Percentiles rank a stretch among this genome's conserved stretches.
phyloP scores from a whole-genome alignment of 2,888 invertebrate genomes.

The Lasioglossum morio region DNA sequence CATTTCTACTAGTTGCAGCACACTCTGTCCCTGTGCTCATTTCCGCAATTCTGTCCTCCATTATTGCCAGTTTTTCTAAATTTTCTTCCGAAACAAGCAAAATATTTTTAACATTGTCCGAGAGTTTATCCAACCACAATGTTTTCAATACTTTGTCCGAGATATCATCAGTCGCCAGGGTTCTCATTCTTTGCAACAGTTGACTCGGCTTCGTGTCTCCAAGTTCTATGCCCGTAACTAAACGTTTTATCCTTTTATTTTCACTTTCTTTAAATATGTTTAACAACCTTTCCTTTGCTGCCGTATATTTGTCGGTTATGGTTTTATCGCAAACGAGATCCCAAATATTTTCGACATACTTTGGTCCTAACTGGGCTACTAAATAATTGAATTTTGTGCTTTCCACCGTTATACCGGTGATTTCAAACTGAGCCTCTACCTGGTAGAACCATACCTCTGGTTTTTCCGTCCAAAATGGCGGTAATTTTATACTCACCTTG shows the following conservation, averaged over 20 bases:
- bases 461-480: neutral
- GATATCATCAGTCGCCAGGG: conserved; percentile 10
- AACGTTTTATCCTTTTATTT: conserved; percentile 9
- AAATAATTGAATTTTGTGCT: neutral
- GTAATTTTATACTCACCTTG: too few species aligned
- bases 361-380: neutral
- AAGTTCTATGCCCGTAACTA: conserved; percentile 7
- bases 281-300: neutral
- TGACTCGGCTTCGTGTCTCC: conserved; percentile 11
- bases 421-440: neutral
- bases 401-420: neutral
- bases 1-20: neutral
- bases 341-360: conserved; percentile 1
- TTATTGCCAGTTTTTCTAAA: too few species aligned
- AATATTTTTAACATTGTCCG: conserved; percentile 11
- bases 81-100: too few species aligned
- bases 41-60: neutral
- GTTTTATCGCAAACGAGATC: neutral
- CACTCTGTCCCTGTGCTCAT: neutral
- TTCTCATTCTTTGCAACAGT: conserved; percentile 6
- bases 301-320: neutral
- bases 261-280: conserved; percentile 3
- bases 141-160: conserved; percentile 9
- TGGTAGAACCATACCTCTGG: neutral
- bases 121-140: conserved; percentile 18